Conservation (phyloP, 2,797 vertebrate genomes). For the Diceros bicornis region DNA sequence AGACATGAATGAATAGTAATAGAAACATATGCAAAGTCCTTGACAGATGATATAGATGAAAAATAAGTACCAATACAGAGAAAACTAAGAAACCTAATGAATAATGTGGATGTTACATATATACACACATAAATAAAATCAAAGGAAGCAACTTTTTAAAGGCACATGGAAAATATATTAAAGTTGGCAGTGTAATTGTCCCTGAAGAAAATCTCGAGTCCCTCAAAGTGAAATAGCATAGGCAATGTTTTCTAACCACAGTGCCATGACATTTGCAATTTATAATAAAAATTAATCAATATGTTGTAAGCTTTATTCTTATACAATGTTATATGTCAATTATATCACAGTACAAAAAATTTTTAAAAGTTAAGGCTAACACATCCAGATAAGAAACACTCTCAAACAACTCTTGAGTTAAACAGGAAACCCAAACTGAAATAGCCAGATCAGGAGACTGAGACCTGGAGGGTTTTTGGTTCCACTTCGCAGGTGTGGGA, state of each 20-base stretch:
- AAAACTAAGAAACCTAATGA: background rate
- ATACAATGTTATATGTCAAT: background rate
- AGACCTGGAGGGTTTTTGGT: background rate
- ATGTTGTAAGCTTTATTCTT: background rate
- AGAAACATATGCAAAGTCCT: background rate
- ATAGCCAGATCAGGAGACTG: background rate
- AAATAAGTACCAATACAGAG: background rate
- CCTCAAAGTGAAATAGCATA: background rate
- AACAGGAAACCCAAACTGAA: slow-evolving; percentile 51
- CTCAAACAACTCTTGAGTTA: slow-evolving; percentile 11
- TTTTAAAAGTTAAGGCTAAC: slow-evolving; percentile 22
- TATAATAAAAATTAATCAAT: slow-evolving; percentile 1
- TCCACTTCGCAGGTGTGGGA: no score
- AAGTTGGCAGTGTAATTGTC: background rate
- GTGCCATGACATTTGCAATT: background rate
- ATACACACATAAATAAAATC: background rate
- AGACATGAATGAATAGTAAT: slow-evolving; percentile 14
- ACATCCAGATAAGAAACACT: background rate
- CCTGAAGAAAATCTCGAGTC: slow-evolving; percentile 47
- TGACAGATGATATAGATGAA: background rate
- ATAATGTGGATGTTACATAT: background rate
- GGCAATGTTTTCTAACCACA: background rate
- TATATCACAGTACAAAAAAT: slow-evolving; percentile 1
- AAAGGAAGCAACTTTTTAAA: slow-evolving; percentile 50
- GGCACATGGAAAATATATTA: background rate